phyloP scores from a whole-genome alignment of 2,888 invertebrate species.

The Drosophila basisetae region DNA sequence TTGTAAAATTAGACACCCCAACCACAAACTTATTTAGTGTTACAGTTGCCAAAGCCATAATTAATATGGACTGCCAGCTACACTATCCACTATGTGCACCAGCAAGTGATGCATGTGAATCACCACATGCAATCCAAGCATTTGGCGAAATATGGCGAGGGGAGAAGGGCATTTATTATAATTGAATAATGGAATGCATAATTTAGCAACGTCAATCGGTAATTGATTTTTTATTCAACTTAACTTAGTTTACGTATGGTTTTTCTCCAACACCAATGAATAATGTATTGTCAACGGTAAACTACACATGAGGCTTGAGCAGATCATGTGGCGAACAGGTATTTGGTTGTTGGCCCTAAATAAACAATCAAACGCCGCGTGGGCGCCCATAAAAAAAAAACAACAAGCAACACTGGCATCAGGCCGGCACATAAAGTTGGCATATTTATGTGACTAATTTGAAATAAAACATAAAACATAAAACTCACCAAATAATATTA shows the following conservation, averaged over 20 bases:
- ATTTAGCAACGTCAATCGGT: slow-evolving; percentile 59
- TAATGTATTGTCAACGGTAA: slow-evolving; percentile 52
- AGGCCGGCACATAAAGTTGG: slow-evolving; percentile 67
- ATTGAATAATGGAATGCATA: slow-evolving; percentile 76
- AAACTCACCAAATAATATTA: slow-evolving; percentile 83
- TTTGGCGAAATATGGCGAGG: slow-evolving; percentile 35
- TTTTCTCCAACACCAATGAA: slow-evolving; percentile 51
- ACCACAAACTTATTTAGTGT: slow-evolving; percentile 23
- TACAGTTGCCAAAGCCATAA: slow-evolving; percentile 57
- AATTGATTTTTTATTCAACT: slow-evolving; percentile 73
- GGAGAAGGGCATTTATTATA: slow-evolving; percentile 42
- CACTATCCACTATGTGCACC: slow-evolving; percentile 3
- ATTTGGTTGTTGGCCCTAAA: slow-evolving; percentile 39
- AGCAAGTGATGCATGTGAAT: slow-evolving; percentile 29
- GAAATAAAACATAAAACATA: slow-evolving; percentile 77
- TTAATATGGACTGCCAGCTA: slow-evolving; percentile 51
- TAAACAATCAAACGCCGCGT: slow-evolving; percentile 68
- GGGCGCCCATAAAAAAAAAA: slow-evolving; percentile 56
- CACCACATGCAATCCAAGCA: slow-evolving; percentile 65
- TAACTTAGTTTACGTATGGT: slow-evolving; percentile 49
- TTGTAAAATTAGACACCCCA: slow-evolving; percentile 75
- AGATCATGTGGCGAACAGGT: slow-evolving; percentile 25
- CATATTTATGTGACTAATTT: slow-evolving; percentile 81
- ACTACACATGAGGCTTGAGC: not conserved
- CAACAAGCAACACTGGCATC: slow-evolving; percentile 23